These are phyloP conservation scores for Dyspetes luteomarginatus DNA, from an alignment of 2,888 invertebrate species.

Conservation along the genomic window DNA sequence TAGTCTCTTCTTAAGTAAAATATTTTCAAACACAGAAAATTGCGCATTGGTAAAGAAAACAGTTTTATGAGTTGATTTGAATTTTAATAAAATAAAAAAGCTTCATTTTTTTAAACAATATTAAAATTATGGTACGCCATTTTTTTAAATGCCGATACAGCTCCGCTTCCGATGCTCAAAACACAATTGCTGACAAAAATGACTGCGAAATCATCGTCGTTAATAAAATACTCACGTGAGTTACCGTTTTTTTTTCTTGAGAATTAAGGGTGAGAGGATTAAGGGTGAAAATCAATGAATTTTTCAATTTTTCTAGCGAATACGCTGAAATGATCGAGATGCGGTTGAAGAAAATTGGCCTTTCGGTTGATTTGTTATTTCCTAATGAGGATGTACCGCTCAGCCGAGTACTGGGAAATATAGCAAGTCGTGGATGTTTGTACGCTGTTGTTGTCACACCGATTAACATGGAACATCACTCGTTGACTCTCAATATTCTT, in stretches of 20 bases:
- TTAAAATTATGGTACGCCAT: background rate
- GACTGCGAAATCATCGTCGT: slow-evolving; percentile 97
- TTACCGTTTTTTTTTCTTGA: slow-evolving; percentile 17
- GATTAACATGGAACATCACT: slow-evolving; percentile 93
- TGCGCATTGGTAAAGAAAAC: too few relatives aligned
- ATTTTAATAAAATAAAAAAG: too few relatives aligned
- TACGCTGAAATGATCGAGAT: slow-evolving; percentile 96
- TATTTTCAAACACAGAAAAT: too few relatives aligned
- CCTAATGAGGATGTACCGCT: slow-evolving; percentile 96
- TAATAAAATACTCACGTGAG: slow-evolving; percentile 92
- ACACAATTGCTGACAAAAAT: slow-evolving; percentile 87
- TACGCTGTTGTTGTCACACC: slow-evolving; percentile 95
- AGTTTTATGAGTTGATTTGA: too few relatives aligned
- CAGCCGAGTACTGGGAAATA: slow-evolving; percentile 91
- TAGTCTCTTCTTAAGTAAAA: too few relatives aligned
- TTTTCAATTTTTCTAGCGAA: slow-evolving; percentile 84
- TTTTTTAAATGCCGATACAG: slow-evolving; percentile 62
- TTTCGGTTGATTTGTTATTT: slow-evolving; percentile 94
- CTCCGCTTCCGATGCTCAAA: slow-evolving; percentile 74
- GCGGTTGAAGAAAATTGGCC: slow-evolving; percentile 90
- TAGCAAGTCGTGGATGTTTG: slow-evolving; percentile 93
- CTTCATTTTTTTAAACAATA: too few relatives aligned
- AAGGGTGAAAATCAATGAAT: too few relatives aligned
- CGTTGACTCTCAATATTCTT: slow-evolving; percentile 94
- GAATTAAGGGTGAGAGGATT: too few relatives aligned